Evolutionary conservation across 2,888 invertebrate genomes (phyloP).

Genomic region (Hofmannophila pseudospretella): DNA sequence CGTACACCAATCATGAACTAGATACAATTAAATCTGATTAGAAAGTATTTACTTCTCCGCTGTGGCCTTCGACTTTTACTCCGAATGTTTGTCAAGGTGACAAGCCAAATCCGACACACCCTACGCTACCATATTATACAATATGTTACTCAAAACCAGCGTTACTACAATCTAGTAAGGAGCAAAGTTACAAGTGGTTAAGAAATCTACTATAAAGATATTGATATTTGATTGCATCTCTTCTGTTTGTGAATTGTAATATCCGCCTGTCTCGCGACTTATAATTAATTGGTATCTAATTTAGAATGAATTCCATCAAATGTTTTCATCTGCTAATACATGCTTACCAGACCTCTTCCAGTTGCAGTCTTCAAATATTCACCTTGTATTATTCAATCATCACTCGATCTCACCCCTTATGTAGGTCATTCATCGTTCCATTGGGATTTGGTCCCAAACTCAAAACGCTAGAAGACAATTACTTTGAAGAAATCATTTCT

Average conservation of each 20-base stretch:
- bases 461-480: too few relatives aligned
- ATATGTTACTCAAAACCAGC: slow-evolving; percentile 26
- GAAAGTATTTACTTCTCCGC: slow-evolving; percentile 3
- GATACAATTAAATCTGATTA: slow-evolving; percentile 1
- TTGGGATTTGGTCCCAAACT: too few relatives aligned
- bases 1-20: neutral
- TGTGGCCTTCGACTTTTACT: slow-evolving; percentile 8
- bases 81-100: slow-evolving; percentile 6
- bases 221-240: neutral
- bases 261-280: neutral
- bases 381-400: too few relatives aligned
- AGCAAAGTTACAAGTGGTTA: slow-evolving; percentile 3
- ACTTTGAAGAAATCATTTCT: too few relatives aligned
- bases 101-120: neutral
- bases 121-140: slow-evolving; percentile 15
- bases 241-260: neutral
- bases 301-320: too few relatives aligned
- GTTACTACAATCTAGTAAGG: slow-evolving; percentile 41
- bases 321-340: too few relatives aligned
- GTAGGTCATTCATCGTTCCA: too few relatives aligned
- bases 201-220: slow-evolving; percentile 5
- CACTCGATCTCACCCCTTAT: too few relatives aligned
- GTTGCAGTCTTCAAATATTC: too few relatives aligned
- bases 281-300: too few relatives aligned
- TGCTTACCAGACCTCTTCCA: too few relatives aligned